Conservation (phyloP, 92 coral and sea anemone genomes). For the Muricea muricata region DNA sequence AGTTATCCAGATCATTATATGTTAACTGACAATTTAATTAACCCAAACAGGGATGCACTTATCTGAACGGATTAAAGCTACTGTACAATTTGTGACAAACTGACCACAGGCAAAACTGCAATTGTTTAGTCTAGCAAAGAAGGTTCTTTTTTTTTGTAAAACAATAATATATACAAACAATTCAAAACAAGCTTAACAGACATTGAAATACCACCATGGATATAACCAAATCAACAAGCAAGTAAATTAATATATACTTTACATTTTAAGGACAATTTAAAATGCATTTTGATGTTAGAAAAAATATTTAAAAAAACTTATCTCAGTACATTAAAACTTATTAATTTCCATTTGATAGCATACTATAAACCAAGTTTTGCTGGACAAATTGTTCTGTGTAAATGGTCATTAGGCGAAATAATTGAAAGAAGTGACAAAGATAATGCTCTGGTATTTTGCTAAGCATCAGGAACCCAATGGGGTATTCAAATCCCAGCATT, state of each 20-base stretch:
- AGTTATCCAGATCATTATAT: not conserved
- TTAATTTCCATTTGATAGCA: not conserved
- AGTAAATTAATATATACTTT: no score
- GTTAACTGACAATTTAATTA: conserved; percentile 11
- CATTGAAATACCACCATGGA: no score
- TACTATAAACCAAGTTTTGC: not conserved
- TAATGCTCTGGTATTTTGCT: conserved; percentile 13
- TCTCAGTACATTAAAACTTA: not conserved
- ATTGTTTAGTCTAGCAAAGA: no score
- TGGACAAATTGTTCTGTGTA: not conserved
- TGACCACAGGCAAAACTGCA: not conserved
- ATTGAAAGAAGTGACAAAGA: not conserved
- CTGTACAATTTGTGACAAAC: not conserved
- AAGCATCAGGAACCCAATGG: not conserved
- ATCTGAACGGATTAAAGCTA: not conserved
- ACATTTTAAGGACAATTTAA: not conserved
- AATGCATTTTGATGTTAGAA: not conserved
- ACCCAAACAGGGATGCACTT: conserved; percentile 6
- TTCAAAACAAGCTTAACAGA: no score
- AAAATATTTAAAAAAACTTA: not conserved
- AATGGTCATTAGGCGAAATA: not conserved
- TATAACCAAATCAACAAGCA: no score
- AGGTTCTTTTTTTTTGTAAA: not conserved
- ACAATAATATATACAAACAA: not conserved
- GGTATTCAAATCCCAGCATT: not conserved